Evolutionary conservation across 2,113 vertebrate species (phyloP), one percentile per base, ranked within the genome.

Genomic region (Tylochromis polylepis): DNA sequence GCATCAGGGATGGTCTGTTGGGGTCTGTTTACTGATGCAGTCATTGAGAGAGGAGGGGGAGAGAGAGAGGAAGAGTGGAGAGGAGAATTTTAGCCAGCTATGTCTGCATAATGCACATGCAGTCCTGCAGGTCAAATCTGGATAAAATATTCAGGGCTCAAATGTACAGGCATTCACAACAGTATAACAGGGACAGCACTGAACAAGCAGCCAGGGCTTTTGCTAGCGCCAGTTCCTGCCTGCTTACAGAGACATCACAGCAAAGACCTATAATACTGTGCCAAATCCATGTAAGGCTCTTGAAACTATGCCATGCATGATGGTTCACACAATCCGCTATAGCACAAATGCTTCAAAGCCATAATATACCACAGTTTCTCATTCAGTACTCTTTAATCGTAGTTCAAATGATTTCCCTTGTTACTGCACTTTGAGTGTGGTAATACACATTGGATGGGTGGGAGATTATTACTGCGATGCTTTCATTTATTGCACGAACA

Each of bases 1-100:
- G 87, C 92, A 93, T 92, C 90, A 90, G 85, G 91, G 88, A 80
- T 94, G 92, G 92, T 94, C 90, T 93, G 79, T 6, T 92, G 91
- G 92, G 93, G 91, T 94, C 93, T 91, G 88, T 92, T 95, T 94
- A 93, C 91, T 89, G 93, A 95, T 95, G 94, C 93, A 94, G 94
- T 92, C 87, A 92, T 91, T 86, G 90, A 62, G 85, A 88, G 89
- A 88, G 88, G 85, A 77, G 59, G 80, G 5, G 46, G 85, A n/a
- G 83, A 14, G 84, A 46, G 82, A 77, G 83, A 27, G 79, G 31
- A 67, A 60, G 24, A 79, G 70, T 51, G 72, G 87, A 79, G 79
- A 79, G 79, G 58, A 85, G 58, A 90, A 87, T 91, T 88, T 85
- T 86, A 94, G 83, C 92, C 65, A 67, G 78, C 90, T 79, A 79